Base-by-base conservation (phyloP, 2,888 invertebrate genomes). In the Agrochola lychnidis region DNA sequence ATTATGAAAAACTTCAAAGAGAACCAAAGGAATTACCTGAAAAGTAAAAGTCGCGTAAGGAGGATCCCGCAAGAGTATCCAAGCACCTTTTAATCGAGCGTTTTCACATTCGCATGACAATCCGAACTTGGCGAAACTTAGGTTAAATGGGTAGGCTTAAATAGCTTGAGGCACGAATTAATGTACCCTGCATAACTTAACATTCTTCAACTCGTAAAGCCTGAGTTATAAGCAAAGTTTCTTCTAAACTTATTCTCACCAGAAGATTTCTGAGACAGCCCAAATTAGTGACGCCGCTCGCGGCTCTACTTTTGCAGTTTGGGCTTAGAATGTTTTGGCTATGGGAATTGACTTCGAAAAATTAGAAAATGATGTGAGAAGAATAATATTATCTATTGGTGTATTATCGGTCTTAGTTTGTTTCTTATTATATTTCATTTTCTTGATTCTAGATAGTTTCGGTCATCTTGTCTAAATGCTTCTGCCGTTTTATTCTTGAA, bases 181-280 rank as follows among this genome's bases (percentile, higher is more conserved):
- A 71, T 53, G 40, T 36, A 40, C 14, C 12, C 53, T 66, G 64
- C 56, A 72, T 76, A 76, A 72, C 61, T 63, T 70, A 76, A 70
- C 42, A 62, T 62, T 51, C 70, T 67, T 53, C 16, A 36, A 51
- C n/a, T 30, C 25, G 22, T 22, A 63, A 36, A 56, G n/a, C 10
- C 16, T 64, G 30, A 85, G 30, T 71, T 71, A 64, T 53, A 42
- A 51, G 40, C 42, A 45, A 81, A 85, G 68, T 75, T 84, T 68
- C n/a, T 56, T 42, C 5, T 0, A 22, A 81, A 81, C 30, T 68
- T 51, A 73, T n/a, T 63, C 62, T 42, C 61, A 16, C 7, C 19
- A 30, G 59, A 66, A 73, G 45, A 61, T 70, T 81, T 63, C 30
- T 14, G 40, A 40, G 45, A 22, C 68, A 53, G 19, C 36, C 68